Base-by-base conservation (phyloP, 2,797 vertebrate genomes). In the Channa striata region DNA sequence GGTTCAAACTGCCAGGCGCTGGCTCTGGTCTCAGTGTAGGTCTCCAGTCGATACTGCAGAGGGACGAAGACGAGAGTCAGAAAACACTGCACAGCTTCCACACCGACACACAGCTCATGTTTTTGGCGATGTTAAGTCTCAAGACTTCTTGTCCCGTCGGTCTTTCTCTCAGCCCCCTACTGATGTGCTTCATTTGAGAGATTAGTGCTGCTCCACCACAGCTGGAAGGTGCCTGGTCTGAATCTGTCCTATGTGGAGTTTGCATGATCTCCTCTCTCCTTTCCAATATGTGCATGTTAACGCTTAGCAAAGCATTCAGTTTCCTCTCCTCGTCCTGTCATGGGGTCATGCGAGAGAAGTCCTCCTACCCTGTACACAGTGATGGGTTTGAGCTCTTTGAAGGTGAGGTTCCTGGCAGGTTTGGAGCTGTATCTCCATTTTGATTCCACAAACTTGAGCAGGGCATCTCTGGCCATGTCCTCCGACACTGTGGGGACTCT, bases 41-140 rank as follows among this genome's bases (percentile, higher is more conserved):
- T 96, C 91, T 96, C 94, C 80, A 97, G 87, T 1, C 94, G 93
- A 80, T 96, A 96, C 95, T 96, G 51, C 43, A 83, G 67, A 34
- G 59, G 51, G 56, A 82, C 51, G 16, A 57, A 11, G 1, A 13
- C 8, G 19, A 14, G 0, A 12, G 11, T 25, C 20, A 67, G 21
- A 56, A 16, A 57, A 59, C 39, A 23, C 7, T 1, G 36, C 8
- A 37, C 36, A 37, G 25, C 6, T 30, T 30, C 25, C 25, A 30
- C 25, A 30, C 25, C 25, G 6, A 4, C 25, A 30, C n/a, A 8
- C 36, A 11, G 5, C 13, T 40, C 37, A 14, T 30, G 4, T 30
- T 4, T 30, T 30, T 30, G 25, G n/a, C n/a, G n/a, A n/a, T n/a
- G n/a, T n/a, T n/a, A n/a, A n/a, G 25, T 30, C 25, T 6, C 25